Conservation (phyloP, 2,113 vertebrate genomes). For the Alectura lathami region DNA sequence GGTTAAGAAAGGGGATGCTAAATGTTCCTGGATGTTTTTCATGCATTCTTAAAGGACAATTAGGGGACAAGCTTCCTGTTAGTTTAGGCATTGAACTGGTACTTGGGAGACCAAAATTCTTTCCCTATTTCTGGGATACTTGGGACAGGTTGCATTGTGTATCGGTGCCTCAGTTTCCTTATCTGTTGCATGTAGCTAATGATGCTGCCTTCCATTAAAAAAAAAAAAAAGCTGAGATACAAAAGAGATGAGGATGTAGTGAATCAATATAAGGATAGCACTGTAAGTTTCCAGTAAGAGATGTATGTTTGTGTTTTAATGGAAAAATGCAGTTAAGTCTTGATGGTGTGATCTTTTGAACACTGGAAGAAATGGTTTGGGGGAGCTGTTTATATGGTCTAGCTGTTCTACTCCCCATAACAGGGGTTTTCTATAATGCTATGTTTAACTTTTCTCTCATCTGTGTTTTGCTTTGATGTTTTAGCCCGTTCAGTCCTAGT, state of each 20-base stretch:
- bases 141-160: not conserved
- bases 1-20: not conserved
- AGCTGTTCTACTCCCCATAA: not conserved
- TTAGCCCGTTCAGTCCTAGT: constrained; percentile 47
- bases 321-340: not conserved
- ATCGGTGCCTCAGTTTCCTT: not conserved
- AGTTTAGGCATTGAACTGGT: not conserved
- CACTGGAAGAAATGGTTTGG: not conserved
- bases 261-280: not conserved
- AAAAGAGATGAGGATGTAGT: not conserved
- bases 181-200: not conserved
- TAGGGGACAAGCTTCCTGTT: not conserved
- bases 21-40: not conserved
- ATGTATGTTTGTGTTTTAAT: not conserved
- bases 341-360: not conserved
- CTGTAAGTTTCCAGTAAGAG: not conserved
- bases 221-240: not conserved
- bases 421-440: not conserved
- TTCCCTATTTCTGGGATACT: not conserved
- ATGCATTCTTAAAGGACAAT: not conserved
- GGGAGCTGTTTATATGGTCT: not conserved
- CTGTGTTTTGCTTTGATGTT: not conserved
- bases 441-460: not conserved
- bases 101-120: not conserved
- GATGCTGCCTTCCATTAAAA: not conserved